phyloP scores from a whole-genome alignment of 2,113 vertebrate genomes.

The Platycercus adscitus region DNA sequence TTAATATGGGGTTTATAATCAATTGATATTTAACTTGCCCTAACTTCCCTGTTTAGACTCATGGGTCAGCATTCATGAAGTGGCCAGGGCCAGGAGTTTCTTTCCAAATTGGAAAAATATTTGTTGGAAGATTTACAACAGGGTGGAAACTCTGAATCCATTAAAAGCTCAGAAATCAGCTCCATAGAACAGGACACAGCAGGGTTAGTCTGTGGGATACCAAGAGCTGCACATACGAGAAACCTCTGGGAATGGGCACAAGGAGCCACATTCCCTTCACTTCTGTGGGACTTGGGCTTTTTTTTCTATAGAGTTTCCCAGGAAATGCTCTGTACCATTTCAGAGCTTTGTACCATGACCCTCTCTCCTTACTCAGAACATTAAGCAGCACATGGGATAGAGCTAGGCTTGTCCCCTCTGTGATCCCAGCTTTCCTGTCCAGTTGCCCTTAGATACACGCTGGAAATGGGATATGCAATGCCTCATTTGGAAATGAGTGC shows the following conservation, averaged over 20 bases:
- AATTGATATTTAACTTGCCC: slow-evolving; percentile 62
- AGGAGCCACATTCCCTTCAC: not conserved
- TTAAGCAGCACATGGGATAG: not conserved
- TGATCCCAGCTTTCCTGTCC: not conserved
- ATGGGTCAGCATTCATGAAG: slow-evolving; percentile 38
- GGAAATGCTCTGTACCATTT: not conserved
- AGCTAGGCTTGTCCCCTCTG: not conserved
- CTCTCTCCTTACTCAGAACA: not conserved
- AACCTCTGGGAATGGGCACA: not conserved
- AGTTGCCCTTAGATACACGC: not conserved
- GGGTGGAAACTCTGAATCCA: not conserved
- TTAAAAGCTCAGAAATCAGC: not conserved
- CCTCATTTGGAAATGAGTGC: not conserved
- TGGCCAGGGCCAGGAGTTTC: not conserved
- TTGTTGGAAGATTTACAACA: not conserved
- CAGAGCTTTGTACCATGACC: not conserved
- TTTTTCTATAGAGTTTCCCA: not conserved
- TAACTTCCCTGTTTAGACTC: slow-evolving; percentile 14
- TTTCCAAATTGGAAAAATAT: not conserved
- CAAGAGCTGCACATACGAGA: not conserved
- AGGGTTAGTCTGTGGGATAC: not conserved
- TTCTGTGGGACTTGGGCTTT: not conserved
- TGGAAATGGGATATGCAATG: not conserved
- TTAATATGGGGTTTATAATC: slow-evolving; percentile 70
- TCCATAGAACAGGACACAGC: not conserved